Conservation (phyloP, 2,797 vertebrate genomes). For the Sarcoramphus papa region DNA sequence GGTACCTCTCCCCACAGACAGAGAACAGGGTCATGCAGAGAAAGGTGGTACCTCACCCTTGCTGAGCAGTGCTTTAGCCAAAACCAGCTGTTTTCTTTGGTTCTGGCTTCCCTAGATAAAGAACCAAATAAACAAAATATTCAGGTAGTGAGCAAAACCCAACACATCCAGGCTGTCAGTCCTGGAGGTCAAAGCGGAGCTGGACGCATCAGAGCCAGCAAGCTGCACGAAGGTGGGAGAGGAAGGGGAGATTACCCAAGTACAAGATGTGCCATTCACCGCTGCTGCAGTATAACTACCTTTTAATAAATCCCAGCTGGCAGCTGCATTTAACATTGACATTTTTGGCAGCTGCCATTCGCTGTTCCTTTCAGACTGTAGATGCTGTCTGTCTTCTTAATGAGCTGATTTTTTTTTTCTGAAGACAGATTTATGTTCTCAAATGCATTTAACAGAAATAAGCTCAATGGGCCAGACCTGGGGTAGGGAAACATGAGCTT, state of each 20-base stretch:
- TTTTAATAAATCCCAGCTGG: neutral
- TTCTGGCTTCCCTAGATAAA: neutral
- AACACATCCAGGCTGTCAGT: neutral
- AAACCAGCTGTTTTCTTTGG: neutral
- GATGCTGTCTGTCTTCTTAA: neutral
- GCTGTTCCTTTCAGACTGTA: neutral
- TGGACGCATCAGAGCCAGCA: neutral
- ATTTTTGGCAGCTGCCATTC: neutral
- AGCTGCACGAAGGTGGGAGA: neutral
- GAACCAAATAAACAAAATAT: neutral
- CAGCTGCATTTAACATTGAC: neutral
- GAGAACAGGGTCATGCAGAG: accelerated
- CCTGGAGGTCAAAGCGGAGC: neutral
- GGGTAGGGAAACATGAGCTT: neutral
- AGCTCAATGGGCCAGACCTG: neutral
- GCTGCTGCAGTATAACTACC: neutral
- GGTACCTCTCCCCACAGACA: neutral
- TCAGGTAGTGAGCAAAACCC: neutral
- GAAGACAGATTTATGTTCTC: neutral
- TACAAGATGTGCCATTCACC: neutral
- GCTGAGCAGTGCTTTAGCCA: neutral
- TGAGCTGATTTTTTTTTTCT: neutral
- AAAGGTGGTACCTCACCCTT: neutral
- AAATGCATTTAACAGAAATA: neutral
- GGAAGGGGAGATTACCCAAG: neutral